phyloP scores from a whole-genome alignment of 2,888 invertebrate genomes.

The Poecilobothrus nobilitatus region DNA sequence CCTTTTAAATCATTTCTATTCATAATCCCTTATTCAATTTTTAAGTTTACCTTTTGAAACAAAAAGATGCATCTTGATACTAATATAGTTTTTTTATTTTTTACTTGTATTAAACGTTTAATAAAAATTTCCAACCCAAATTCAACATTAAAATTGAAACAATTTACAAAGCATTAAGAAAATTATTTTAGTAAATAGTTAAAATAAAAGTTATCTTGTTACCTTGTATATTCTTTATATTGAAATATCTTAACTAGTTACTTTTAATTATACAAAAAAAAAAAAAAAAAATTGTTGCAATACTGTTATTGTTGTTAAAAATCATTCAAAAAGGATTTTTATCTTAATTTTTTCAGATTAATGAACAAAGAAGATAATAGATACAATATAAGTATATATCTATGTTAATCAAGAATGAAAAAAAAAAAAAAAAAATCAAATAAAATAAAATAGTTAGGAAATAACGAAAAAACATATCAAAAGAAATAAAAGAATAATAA shows the following conservation, averaged over 20 bases:
- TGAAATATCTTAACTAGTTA: no score
- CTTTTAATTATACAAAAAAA: no score
- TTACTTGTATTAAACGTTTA: no score
- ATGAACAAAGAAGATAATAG: neutral
- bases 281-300: no score
- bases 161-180: constrained; percentile 3
- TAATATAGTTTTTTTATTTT: no score
- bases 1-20: no score
- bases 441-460: neutral
- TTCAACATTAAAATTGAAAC: neutral
- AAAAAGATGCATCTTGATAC: no score
- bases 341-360: neutral
- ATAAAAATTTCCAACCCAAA: no score
- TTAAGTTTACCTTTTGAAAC: no score
- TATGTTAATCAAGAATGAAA: no score
- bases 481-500: neutral
- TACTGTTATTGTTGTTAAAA: neutral
- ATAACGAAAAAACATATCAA: neutral
- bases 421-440: neutral
- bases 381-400: neutral
- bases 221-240: neutral
- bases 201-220: neutral
- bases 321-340: neutral
- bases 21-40: no score
- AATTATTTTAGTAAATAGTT: neutral